A percentile compares a stretch with the other conserved stretches of the same genome.
Conservation (phyloP, 2,797 vertebrate species). For the Mus spretus region DNA sequence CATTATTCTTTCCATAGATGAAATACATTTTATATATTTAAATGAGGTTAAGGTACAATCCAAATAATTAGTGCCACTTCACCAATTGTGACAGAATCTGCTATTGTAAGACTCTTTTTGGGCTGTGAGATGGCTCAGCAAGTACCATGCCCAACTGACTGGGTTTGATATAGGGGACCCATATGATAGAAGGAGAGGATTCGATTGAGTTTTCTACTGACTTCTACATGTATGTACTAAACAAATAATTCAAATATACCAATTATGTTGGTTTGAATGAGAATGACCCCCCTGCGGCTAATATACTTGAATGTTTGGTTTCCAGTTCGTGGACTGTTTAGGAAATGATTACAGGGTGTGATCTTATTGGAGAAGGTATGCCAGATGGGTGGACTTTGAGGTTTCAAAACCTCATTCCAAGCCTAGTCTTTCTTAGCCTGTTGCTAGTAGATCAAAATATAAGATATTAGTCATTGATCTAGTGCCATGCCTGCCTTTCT, state of each 20-base stretch:
- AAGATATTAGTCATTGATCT: not conserved
- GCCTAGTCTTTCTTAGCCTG: not conserved
- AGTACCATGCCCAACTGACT: no score
- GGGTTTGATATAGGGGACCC: not conserved
- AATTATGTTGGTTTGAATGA: not conserved
- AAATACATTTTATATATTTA: slow-evolving; percentile 8
- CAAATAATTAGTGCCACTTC: not conserved
- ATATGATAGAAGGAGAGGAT: not conserved
- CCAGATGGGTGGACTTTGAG: not conserved
- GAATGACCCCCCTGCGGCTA: not conserved
- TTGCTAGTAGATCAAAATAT: not conserved
- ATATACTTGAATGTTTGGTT: not conserved
- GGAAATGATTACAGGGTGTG: not conserved
- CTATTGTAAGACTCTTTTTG: not conserved
- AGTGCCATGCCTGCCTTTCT: not conserved
- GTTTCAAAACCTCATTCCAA: not conserved
- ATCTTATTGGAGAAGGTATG: not conserved
- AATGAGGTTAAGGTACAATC: not conserved
- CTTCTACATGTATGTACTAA: not conserved
- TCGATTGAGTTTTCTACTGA: not conserved
- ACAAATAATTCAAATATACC: not conserved
- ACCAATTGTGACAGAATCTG: not conserved
- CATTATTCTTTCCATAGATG: not conserved
- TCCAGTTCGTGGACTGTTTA: not conserved
- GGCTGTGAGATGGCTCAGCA: not conserved